Conservation (phyloP, 2,113 vertebrate species). For the Pan paniscus region DNA sequence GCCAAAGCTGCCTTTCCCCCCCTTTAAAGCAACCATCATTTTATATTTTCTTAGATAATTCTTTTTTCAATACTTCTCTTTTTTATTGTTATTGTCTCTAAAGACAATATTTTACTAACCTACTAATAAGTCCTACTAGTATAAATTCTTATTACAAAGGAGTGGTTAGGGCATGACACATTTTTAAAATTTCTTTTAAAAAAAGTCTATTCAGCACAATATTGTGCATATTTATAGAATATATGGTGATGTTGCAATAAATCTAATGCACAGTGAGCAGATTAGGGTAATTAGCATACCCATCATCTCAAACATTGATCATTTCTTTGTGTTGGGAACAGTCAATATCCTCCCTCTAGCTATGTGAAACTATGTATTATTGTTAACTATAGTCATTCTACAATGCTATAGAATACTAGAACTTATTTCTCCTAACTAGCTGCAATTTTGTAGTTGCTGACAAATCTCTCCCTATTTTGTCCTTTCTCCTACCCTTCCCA, state of each 20-base stretch:
- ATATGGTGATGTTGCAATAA: neutral
- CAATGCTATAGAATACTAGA: neutral
- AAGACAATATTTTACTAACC: neutral
- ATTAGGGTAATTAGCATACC: neutral
- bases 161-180: accelerated
- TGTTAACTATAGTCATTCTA: neutral
- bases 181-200: neutral
- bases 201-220: neutral
- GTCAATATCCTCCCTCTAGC: neutral
- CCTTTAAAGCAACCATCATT: neutral
- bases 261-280: neutral
- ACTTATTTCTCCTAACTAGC: neutral
- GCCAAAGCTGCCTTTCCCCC: neutral
- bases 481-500: neutral
- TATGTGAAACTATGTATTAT: neutral
- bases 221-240: neutral
- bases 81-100: neutral
- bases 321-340: neutral
- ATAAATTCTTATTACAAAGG: neutral
- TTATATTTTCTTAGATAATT: neutral
- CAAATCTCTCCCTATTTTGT: neutral
- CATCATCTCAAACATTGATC: neutral
- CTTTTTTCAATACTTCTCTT: neutral
- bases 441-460: neutral
- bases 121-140: neutral